Conservation (phyloP, 2,888 invertebrate genomes). For the Lithophane leautieri region DNA sequence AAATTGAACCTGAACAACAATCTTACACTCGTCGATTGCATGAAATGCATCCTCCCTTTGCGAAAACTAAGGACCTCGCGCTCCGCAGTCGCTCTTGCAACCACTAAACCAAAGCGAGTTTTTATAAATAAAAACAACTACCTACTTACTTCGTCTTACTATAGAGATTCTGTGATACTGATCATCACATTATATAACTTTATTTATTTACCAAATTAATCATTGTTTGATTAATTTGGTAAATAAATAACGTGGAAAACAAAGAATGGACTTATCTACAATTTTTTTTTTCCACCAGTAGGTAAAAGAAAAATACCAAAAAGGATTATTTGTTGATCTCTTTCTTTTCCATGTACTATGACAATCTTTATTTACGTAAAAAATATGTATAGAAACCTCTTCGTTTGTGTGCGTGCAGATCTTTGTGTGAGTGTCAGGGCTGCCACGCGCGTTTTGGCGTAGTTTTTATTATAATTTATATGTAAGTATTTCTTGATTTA, state of each 20-base stretch:
- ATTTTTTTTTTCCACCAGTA: neutral
- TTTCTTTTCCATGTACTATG: conserved; percentile 68
- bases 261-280: neutral
- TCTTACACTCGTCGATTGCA: neutral
- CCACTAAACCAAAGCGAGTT: neutral
- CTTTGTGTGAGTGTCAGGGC: conserved; percentile 73
- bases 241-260: no score
- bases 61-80: neutral
- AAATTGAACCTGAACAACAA: no score
- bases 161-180: neutral
- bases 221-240: no score
- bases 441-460: conserved; percentile 53
- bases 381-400: conserved; percentile 77
- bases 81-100: neutral
- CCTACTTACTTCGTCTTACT: neutral
- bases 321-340: conserved; percentile 57
- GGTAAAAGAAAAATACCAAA: conserved; percentile 23
- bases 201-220: neutral
- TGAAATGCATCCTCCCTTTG: neutral
- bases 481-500: neutral
- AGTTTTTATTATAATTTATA: neutral
- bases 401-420: conserved; percentile 66
- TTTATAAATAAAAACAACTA: neutral
- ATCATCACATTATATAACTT: neutral
- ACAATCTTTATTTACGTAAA: conserved; percentile 85